Conservation (phyloP, 2,888 invertebrate genomes). For the Sminthurides aquaticus region DNA sequence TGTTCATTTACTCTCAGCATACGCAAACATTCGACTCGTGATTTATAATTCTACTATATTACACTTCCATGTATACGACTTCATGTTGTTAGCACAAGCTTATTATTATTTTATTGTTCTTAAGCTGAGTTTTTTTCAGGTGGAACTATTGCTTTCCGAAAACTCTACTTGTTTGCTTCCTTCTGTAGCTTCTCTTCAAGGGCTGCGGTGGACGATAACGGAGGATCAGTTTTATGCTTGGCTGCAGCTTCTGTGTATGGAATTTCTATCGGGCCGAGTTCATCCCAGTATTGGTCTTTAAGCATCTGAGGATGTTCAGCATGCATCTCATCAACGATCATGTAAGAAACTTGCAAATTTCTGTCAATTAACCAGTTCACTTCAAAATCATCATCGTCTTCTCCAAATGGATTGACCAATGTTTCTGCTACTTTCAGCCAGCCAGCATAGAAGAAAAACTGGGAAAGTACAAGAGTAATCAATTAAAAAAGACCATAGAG, state of each 20-base stretch:
- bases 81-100: too few species aligned
- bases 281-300: conserved; percentile 60
- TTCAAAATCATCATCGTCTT: conserved; percentile 86
- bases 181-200: not conserved
- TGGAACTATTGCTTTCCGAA: too few species aligned
- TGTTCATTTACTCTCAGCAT: too few species aligned
- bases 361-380: conserved; percentile 48
- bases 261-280: conserved; percentile 73
- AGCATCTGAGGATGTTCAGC: conserved; percentile 64
- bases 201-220: not conserved
- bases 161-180: not conserved
- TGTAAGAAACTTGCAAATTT: conserved; percentile 64
- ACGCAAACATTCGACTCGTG: too few species aligned
- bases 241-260: conserved; percentile 82
- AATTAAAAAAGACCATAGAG: not conserved
- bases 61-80: too few species aligned
- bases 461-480: not conserved
- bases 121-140: too few species aligned
- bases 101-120: too few species aligned
- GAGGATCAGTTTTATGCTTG: conserved; percentile 46
- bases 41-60: too few species aligned
- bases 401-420: conserved; percentile 62
- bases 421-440: conserved; percentile 49
- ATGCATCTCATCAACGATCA: conserved; percentile 91
- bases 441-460: conserved; percentile 49